Conservation (phyloP, 2,888 invertebrate genomes). For the Endomychus coccineus region DNA sequence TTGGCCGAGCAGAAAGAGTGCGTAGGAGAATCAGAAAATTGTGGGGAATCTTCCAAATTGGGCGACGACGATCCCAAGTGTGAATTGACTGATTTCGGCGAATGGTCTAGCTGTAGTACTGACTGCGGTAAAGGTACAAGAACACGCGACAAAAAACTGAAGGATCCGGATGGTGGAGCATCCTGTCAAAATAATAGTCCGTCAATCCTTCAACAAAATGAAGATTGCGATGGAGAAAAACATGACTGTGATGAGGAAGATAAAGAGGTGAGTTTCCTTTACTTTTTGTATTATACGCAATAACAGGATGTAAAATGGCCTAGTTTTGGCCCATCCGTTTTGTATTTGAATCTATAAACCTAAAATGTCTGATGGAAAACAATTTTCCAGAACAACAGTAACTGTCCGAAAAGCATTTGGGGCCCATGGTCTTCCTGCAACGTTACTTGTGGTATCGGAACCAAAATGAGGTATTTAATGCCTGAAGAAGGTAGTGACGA, state of each 20-base stretch:
- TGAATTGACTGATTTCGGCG: constrained; percentile 61
- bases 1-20: constrained; percentile 40
- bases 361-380: too few species aligned
- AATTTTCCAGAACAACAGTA: too few species aligned
- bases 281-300: too few species aligned
- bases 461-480: constrained; percentile 49
- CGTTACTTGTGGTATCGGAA: constrained; percentile 65
- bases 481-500: constrained; percentile 24
- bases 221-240: constrained; percentile 37
- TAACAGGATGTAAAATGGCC: too few species aligned
- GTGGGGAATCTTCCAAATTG: constrained; percentile 5
- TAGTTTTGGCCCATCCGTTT: too few species aligned
- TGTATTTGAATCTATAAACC: too few species aligned
- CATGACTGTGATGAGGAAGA: constrained; percentile 32
- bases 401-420: constrained; percentile 63
- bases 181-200: constrained; percentile 46
- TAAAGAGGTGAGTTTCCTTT: constrained; percentile 9
- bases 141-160: constrained; percentile 56
- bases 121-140: constrained; percentile 59
- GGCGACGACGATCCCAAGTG: constrained; percentile 47
- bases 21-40: constrained; percentile 3
- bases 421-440: constrained; percentile 70
- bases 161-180: constrained; percentile 49
- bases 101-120: constrained; percentile 67
- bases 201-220: constrained; percentile 38